Conservation (phyloP, 2,888 invertebrate genomes). For the Ferdinandea cuprea region DNA sequence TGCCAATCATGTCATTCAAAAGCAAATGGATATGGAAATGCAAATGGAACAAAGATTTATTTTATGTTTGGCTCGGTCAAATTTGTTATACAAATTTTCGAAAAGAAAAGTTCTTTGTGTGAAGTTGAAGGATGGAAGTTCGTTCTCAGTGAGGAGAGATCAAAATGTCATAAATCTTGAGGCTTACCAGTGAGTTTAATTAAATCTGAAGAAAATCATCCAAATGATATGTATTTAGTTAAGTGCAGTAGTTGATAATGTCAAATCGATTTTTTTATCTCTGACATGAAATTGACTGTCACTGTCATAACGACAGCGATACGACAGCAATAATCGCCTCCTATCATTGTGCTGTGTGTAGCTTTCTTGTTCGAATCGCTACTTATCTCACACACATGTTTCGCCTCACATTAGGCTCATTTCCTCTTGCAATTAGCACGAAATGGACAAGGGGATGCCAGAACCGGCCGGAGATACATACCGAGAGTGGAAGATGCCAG, state of each 20-base stretch:
- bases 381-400: conserved; percentile 42
- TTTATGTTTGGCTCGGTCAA: conserved; percentile 32
- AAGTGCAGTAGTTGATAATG: conserved; percentile 18
- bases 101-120: conserved; percentile 7
- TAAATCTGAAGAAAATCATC: neutral
- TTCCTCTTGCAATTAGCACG: conserved; percentile 71
- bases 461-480: neutral
- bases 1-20: conserved; percentile 26
- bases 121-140: too few relatives aligned
- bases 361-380: conserved; percentile 5
- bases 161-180: conserved; percentile 9
- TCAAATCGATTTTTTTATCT: conserved; percentile 14
- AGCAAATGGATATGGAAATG: conserved; percentile 13
- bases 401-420: conserved; percentile 56
- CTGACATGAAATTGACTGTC: conserved; percentile 21
- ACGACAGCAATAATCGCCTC: conserved; percentile 5
- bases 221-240: neutral
- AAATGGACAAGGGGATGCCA: neutral
- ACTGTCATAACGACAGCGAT: conserved; percentile 9
- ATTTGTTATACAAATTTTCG: conserved; percentile 1
- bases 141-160: neutral
- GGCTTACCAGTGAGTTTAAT: conserved; percentile 2
- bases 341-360: neutral
- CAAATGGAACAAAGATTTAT: conserved; percentile 30
- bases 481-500: conserved; percentile 20